Evolutionary conservation across 1,140 invertebrate genomes (phyloP).

Genomic region (Halictus rubicundus): DNA sequence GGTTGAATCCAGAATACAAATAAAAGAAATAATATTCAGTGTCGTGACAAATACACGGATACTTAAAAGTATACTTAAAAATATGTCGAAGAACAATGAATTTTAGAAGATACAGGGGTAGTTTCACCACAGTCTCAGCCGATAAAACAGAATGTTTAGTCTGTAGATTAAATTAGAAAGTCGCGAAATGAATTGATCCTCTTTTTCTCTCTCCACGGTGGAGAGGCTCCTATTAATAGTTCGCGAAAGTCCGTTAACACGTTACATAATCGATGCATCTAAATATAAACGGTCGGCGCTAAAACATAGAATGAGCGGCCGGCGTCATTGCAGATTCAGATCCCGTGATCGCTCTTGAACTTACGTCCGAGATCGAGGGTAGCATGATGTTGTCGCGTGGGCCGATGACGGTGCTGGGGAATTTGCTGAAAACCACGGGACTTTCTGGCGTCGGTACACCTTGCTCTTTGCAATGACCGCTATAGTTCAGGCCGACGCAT

Average conservation of each 20-base stretch:
- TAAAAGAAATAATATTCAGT: too few relatives aligned
- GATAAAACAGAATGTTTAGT: not conserved
- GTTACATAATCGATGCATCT: conserved; percentile 10
- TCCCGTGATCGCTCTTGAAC: conserved; percentile 49
- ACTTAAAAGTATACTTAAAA: too few relatives aligned
- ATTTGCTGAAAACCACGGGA: conserved; percentile 91
- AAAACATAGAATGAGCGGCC: not conserved
- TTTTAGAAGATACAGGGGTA: not conserved
- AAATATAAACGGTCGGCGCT: conserved; percentile 23
- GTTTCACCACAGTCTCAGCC: not conserved
- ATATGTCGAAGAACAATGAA: not conserved
- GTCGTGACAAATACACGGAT: too few relatives aligned
- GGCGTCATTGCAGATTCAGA: not conserved
- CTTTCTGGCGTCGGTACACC: conserved; percentile 85
- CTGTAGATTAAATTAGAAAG: not conserved
- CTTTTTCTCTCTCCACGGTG: not conserved
- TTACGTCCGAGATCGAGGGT: conserved; percentile 85
- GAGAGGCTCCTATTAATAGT: not conserved
- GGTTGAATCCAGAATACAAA: too few relatives aligned
- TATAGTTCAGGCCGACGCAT: conserved; percentile 90
- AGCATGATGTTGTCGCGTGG: conserved; percentile 87
- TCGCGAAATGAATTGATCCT: not conserved
- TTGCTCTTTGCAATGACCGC: conserved; percentile 89
- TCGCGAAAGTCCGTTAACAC: not conserved
- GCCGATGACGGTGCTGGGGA: conserved; percentile 88